Evolutionary conservation across 2,797 vertebrate species (phyloP), one percentile per base, ranked within the genome.

Genomic region (Decapterus maruadsi): DNA sequence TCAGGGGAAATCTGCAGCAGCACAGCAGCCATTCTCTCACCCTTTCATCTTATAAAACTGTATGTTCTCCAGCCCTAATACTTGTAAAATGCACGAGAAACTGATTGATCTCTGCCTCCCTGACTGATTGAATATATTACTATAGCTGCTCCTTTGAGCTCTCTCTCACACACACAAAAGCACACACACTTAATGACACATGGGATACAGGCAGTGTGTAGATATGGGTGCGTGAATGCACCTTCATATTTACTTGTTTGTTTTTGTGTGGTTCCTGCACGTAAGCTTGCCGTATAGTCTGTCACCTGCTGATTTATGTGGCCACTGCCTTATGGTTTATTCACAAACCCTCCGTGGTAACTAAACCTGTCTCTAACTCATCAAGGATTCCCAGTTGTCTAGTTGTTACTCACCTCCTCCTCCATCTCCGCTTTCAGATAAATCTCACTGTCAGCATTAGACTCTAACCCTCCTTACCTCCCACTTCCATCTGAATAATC

Each of bases 301-400:
- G 84, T 71, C 66, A 58, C 51, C 50, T 76, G 69, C 63, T 75
- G 87, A 88, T 86, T 82, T 19, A 71, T 84, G 68, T 58, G 42
- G n/a, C 64, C n/a, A 6, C 38, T 8, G 7, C 53, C 78, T 75
- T 75, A 78, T 89, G 60, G 70, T 76, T 92, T 89, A 89, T 88
- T 91, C 81, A 89, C 8, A 43, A 57, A 50, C 42, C 51, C 60
- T 73, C 5, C 14, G 57, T 45, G 16, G 70, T 42, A 72, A 72
- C 71, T 77, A 75, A 84, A 61, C 68, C 53, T 12, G 34, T 43
- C 36, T 72, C 54, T 26, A 84, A 76, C 71, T 84, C 80, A 75
- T 63, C 68, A 70, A 56, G 38, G 50, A 80, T 69, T 83, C 82
- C 62, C 45, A 13, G 20, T 78, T 73, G 57, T 72, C 53, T 20